phyloP scores from a whole-genome alignment of 2,797 vertebrate species.

The Antrozous pallidus region DNA sequence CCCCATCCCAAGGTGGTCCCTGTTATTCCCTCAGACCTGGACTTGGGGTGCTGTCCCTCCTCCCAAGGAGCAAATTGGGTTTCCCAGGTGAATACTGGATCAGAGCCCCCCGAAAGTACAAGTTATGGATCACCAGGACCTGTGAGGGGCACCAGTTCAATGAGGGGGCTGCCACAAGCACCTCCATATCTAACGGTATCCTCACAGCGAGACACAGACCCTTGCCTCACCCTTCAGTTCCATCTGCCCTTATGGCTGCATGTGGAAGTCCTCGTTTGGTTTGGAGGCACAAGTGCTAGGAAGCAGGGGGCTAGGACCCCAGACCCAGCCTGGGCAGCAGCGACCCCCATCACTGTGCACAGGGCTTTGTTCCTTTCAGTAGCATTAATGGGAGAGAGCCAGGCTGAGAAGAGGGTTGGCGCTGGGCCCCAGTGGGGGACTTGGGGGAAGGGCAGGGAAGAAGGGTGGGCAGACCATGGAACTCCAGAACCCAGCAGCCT shows the following conservation, averaged over 20 bases:
- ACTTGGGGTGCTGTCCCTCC: constrained; percentile 30
- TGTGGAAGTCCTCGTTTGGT: not conserved
- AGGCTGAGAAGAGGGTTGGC: constrained; percentile 43
- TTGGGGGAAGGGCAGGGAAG: not conserved
- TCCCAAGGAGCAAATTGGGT: not conserved
- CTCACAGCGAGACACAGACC: not conserved
- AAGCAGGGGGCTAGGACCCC: not conserved
- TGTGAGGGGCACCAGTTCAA: not conserved
- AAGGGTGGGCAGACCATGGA: not conserved
- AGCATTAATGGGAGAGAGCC: constrained; percentile 35
- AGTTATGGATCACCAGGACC: not conserved
- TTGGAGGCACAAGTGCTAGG: not conserved
- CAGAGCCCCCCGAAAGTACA: not conserved
- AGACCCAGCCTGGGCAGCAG: not conserved
- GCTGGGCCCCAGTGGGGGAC: constrained; percentile 22
- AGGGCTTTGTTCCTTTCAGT: constrained; percentile 71
- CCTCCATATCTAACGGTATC: not conserved
- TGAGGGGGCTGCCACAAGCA: not conserved
- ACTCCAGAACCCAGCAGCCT: not conserved
- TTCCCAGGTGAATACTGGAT: not conserved
- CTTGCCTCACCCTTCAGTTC: not conserved
- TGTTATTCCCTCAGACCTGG: not conserved
- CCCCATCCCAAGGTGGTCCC: not conserved
- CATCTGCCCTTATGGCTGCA: not conserved
- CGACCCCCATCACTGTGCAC: not conserved